A percentile compares a stretch with the other conserved stretches of the same genome.
phyloP scores from a whole-genome alignment of 2,113 vertebrate genomes.

The Oostethus manadensis region DNA sequence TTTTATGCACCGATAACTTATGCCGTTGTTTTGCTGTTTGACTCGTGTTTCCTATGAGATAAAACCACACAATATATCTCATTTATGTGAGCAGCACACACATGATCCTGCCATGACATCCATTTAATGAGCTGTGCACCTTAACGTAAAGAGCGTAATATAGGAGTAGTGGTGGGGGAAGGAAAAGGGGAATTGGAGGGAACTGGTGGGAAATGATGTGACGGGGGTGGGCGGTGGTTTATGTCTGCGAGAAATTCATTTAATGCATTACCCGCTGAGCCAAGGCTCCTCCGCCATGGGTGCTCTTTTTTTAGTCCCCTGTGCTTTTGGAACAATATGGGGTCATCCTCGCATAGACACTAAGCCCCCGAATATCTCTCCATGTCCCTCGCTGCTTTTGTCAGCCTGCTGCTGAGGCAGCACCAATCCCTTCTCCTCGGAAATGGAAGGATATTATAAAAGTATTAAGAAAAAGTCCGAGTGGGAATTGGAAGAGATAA shows the following conservation, averaged over 20 bases:
- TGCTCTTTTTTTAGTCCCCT: slow-evolving; percentile 48
- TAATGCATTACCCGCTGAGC: slow-evolving; percentile 59
- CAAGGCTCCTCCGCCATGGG: slow-evolving; percentile 30
- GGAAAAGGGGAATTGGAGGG: slow-evolving; percentile 39
- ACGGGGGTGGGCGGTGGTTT: slow-evolving; percentile 6
- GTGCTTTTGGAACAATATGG: slow-evolving; percentile 60
- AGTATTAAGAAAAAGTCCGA: slow-evolving; percentile 45
- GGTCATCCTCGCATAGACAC: slow-evolving; percentile 58
- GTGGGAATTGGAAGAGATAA: slow-evolving; percentile 50
- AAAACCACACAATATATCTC: slow-evolving; percentile 3
- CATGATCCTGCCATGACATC: slow-evolving; percentile 35
- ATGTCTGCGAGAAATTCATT: slow-evolving; percentile 55
- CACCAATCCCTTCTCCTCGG: slow-evolving; percentile 39
- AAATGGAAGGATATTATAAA: slow-evolving; percentile 51
- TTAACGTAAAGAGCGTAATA: slow-evolving; percentile 20
- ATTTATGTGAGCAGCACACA: slow-evolving; percentile 19
- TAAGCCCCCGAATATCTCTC: slow-evolving; percentile 50
- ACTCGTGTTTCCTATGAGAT: slow-evolving; percentile 21
- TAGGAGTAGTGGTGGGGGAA: slow-evolving; percentile 6
- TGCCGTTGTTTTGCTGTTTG: slow-evolving; percentile 13
- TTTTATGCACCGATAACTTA: slow-evolving; percentile 14
- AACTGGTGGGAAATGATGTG: slow-evolving; percentile 35
- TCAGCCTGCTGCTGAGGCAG: slow-evolving; percentile 56
- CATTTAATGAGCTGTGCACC: slow-evolving; percentile 34
- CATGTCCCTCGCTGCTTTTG: slow-evolving; percentile 52